Conservation (phyloP, 2,888 invertebrate genomes). For the Venusia cambrica region DNA sequence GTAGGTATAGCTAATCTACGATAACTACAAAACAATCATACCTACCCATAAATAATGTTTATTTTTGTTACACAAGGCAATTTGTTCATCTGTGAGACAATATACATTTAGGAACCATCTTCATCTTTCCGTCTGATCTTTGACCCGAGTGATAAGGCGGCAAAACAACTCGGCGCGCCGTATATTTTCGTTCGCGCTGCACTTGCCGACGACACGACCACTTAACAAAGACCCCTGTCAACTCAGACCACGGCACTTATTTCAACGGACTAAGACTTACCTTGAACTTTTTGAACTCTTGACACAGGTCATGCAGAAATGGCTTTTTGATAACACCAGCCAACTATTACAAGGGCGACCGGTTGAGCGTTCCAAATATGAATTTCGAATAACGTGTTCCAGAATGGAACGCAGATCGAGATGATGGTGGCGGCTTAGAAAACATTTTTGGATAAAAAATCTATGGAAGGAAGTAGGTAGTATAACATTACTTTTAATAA, state of each 20-base stretch:
- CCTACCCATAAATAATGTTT: too few species aligned
- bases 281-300: slow-evolving; percentile 34
- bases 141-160: slow-evolving; percentile 75
- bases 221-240: slow-evolving; percentile 52
- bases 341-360: slow-evolving; percentile 81
- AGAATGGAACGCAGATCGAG: slow-evolving; percentile 52
- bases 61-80: too few species aligned
- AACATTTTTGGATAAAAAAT: too few species aligned
- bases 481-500: too few species aligned
- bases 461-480: too few species aligned
- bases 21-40: too few species aligned
- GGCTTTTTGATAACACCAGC: slow-evolving; percentile 74
- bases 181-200: slow-evolving; percentile 80
- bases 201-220: slow-evolving; percentile 73
- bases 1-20: too few species aligned
- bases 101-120: too few species aligned
- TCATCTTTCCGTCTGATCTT: slow-evolving; percentile 40
- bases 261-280: slow-evolving; percentile 28
- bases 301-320: slow-evolving; percentile 49
- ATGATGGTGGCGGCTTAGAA: slow-evolving; percentile 28
- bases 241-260: slow-evolving; percentile 44
- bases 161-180: slow-evolving; percentile 78
- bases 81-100: too few species aligned
- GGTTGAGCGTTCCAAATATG: slow-evolving; percentile 75
- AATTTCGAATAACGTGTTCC: slow-evolving; percentile 75